phyloP scores from a whole-genome alignment of 92 coral and sea anemone species.

The Actinernus sp. region DNA sequence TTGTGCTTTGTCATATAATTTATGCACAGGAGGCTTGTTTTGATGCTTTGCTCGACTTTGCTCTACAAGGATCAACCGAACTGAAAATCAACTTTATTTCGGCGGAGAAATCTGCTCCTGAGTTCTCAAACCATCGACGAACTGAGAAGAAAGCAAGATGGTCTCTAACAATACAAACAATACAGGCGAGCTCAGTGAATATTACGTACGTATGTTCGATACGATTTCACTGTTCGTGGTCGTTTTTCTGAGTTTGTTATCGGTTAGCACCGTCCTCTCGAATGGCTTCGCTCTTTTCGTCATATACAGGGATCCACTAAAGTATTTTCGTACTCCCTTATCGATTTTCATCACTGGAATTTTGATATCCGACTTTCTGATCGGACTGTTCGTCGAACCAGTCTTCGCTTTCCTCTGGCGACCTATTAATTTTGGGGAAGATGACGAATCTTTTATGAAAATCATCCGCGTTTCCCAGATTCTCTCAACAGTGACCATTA shows the following conservation, averaged over 20 bases:
- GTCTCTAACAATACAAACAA: neutral
- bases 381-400: slow-evolving; percentile 82
- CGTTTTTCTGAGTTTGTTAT: slow-evolving; percentile 15
- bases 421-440: neutral
- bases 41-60: too few relatives aligned
- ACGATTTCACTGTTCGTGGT: slow-evolving; percentile 7
- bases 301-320: slow-evolving; percentile 77
- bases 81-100: too few relatives aligned
- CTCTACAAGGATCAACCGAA: too few relatives aligned
- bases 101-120: too few relatives aligned
- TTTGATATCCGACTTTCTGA: slow-evolving; percentile 72
- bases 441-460: neutral
- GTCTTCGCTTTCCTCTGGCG: slow-evolving; percentile 31
- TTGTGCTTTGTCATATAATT: too few relatives aligned
- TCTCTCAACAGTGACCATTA: slow-evolving; percentile 62
- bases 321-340: slow-evolving; percentile 84
- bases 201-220: neutral
- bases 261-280: slow-evolving; percentile 55
- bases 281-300: slow-evolving; percentile 77
- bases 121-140: too few relatives aligned
- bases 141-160: too few relatives aligned
- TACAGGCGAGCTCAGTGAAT: neutral
- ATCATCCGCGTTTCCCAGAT: slow-evolving; percentile 46
- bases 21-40: too few relatives aligned
- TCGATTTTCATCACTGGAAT: slow-evolving; percentile 78